These are phyloP conservation scores for Rhynchophorus ferrugineus DNA, from an alignment of 1,140 invertebrate species.

Conservation along the genomic window DNA sequence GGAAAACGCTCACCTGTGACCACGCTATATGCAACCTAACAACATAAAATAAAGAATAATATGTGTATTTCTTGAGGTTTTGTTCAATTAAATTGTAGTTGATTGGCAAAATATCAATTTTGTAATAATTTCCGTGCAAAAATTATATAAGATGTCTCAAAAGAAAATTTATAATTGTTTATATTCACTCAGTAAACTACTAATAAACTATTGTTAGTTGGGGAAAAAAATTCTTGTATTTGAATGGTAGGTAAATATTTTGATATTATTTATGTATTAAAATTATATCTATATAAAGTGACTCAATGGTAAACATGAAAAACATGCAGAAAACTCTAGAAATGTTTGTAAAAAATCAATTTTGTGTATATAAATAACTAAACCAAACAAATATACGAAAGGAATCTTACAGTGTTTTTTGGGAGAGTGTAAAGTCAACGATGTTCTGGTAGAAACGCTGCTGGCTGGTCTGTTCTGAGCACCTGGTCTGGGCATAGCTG, in stretches of 20 bases:
- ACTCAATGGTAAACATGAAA: not conserved
- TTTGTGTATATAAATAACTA: not conserved
- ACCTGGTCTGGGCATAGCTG: constrained; percentile 36
- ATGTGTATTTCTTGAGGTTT: too few relatives aligned
- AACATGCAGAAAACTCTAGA: not conserved
- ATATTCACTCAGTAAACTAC: too few relatives aligned
- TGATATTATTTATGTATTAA: not conserved
- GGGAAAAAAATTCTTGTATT: not conserved
- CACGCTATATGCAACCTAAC: constrained; percentile 32
- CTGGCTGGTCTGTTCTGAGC: constrained; percentile 13
- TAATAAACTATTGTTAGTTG: not conserved
- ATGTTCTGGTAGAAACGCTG: constrained; percentile 14
- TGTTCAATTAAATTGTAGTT: not conserved
- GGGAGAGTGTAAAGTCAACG: constrained; percentile 14
- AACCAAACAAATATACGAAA: not conserved
- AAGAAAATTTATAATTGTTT: not conserved
- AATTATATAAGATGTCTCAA: not conserved
- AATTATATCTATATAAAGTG: not conserved
- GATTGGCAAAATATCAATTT: not conserved
- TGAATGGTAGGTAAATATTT: not conserved
- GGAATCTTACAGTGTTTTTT: constrained; percentile 17
- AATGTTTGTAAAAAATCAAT: not conserved
- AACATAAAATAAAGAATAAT: constrained; percentile 12
- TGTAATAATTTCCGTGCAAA: not conserved
- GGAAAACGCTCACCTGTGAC: constrained; percentile 32